These are phyloP conservation scores for Murina feae DNA, from an alignment of 2,113 vertebrate genomes.

Conservation along the genomic window DNA sequence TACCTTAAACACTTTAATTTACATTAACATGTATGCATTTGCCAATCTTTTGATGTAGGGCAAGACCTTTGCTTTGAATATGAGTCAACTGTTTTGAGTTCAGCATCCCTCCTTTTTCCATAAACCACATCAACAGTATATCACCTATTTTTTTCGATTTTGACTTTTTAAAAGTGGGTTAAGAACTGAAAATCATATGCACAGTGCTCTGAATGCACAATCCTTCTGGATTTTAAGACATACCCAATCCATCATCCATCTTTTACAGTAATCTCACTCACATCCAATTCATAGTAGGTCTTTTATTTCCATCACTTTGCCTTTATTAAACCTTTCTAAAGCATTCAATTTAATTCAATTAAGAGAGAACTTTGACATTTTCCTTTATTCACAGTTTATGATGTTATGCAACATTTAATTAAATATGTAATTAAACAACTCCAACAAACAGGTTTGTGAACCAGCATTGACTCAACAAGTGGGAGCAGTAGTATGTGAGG, in stretches of 20 bases:
- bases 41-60: not conserved
- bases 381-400: not conserved
- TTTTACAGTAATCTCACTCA: not conserved
- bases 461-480: conserved; percentile 21
- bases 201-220: not conserved
- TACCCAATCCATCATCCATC: not conserved
- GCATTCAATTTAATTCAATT: conserved; percentile 15
- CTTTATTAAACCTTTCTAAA: conserved; percentile 10
- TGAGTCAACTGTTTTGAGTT: not conserved
- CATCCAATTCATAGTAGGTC: not conserved
- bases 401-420: conserved; percentile 49
- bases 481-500: not conserved
- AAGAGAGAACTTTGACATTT: not conserved
- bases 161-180: not conserved
- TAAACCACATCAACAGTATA: not conserved
- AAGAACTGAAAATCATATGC: not conserved
- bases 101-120: not conserved
- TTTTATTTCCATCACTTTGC: not conserved
- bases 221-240: not conserved
- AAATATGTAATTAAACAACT: conserved; percentile 51
- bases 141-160: not conserved
- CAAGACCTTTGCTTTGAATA: not conserved
- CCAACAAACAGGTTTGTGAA: conserved; percentile 50
- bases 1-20: not conserved
- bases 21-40: not conserved